Percentiles rank a stretch among this genome's conserved stretches.
phyloP scores from a whole-genome alignment of 1,140 invertebrate species.

The Neocloeon triangulifer region DNA sequence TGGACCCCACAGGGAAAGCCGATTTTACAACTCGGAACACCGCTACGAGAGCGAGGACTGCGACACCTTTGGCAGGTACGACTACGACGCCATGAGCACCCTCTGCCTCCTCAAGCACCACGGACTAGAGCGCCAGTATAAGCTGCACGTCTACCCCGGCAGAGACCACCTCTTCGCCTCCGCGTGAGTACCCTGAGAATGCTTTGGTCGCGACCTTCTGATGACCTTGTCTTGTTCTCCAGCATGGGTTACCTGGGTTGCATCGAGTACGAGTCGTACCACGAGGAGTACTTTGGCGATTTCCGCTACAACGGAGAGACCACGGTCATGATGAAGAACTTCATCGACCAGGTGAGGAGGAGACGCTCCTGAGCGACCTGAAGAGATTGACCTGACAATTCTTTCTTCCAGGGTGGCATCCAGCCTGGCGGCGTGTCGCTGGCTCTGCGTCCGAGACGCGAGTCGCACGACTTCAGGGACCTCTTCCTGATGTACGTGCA shows the following conservation, averaged over 20 bases:
- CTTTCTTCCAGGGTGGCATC: constrained; percentile 21
- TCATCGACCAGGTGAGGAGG: constrained; percentile 28
- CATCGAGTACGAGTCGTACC: no score
- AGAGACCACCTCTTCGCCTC: constrained; percentile 25
- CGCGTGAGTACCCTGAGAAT: no score
- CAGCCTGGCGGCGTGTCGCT: constrained; percentile 36
- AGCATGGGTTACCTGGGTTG: no score
- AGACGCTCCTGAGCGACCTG: constrained; percentile 26
- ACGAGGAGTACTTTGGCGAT: no score
- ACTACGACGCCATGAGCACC: constrained; percentile 36
- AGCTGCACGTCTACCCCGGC: constrained; percentile 33
- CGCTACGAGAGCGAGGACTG: constrained; percentile 25
- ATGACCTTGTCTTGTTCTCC: no score
- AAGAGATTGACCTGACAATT: constrained; percentile 12
- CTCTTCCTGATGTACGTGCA: constrained; percentile 28
- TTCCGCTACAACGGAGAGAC: constrained; percentile 21
- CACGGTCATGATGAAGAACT: constrained; percentile 29
- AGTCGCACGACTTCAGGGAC: constrained; percentile 26
- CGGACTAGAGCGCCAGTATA: constrained; percentile 33
- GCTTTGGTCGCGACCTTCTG: neutral
- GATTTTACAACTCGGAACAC: no score
- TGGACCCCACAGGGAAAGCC: no score
- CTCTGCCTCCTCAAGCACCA: constrained; percentile 35
- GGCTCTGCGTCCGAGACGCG: constrained; percentile 24
- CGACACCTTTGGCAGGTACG: constrained; percentile 27